Evolutionary conservation across 64 coral and sea anemone species (phyloP).

Genomic region (Pocillopora verrucosa): DNA sequence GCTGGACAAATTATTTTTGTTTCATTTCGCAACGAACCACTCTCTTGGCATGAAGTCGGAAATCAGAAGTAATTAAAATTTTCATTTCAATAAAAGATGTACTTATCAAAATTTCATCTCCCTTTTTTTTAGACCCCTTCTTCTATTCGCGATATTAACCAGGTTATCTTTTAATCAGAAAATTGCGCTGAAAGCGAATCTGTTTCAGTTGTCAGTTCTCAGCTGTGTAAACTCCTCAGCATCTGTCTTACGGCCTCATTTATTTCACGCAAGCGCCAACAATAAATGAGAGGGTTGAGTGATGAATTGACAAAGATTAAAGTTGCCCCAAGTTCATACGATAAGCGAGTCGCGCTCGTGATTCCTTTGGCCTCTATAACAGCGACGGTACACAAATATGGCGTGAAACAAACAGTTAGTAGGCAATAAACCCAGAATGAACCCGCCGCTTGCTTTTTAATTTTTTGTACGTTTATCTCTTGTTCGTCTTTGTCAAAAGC

Average conservation of each 20-base stretch:
- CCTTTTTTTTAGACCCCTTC: no score
- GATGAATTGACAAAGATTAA: conserved; percentile 41
- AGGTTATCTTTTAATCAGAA: no score
- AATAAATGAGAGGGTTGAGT: conserved; percentile 24
- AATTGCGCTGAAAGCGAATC: no score
- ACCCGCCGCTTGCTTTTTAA: conserved; percentile 27
- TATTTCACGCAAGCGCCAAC: conserved; percentile 38
- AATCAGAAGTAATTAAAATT: no score
- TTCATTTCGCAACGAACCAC: no score
- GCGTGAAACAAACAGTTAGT: conserved; percentile 7
- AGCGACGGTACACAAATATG: conserved; percentile 1
- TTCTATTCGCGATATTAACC: no score
- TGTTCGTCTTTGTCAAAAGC: not conserved
- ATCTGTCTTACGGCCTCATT: conserved; percentile 13
- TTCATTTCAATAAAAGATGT: no score
- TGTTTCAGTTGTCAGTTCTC: not conserved
- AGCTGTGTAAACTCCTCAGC: not conserved
- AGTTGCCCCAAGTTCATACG: conserved; percentile 27
- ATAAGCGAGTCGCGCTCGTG: not conserved
- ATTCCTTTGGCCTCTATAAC: conserved; percentile 12
- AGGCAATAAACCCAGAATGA: conserved; percentile 12
- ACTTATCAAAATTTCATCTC: no score
- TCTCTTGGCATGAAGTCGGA: no score
- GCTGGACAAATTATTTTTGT: no score
- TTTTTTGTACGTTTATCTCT: not conserved